These are phyloP conservation scores for Halcyon senegalensis DNA, from an alignment of 2,113 vertebrate genomes.

Conservation along the genomic window DNA sequence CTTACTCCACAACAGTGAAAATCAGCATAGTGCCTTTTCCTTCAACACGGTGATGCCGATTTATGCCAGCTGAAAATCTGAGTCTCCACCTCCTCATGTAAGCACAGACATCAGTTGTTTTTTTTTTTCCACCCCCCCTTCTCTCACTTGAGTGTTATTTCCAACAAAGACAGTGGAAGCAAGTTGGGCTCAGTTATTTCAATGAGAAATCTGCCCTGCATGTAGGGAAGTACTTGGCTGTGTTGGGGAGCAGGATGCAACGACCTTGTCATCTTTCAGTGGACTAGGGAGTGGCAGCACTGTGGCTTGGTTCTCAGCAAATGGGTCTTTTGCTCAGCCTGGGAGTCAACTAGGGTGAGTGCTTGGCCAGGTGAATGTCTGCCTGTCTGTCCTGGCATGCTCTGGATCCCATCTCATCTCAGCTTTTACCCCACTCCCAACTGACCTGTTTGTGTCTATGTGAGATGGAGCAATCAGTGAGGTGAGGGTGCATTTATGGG, in stretches of 20 bases:
- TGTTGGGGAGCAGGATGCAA: background rate
- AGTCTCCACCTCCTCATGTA: background rate
- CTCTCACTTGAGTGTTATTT: background rate
- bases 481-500: background rate
- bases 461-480: background rate
- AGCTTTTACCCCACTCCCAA: fast-evolving
- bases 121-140: too few relatives aligned
- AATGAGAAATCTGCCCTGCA: background rate
- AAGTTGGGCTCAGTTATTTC: background rate
- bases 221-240: background rate
- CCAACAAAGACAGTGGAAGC: background rate
- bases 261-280: background rate
- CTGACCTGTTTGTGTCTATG: fast-evolving
- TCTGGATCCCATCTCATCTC: background rate
- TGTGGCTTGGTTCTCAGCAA: background rate
- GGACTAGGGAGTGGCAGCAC: background rate
- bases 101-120: background rate
- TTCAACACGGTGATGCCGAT: background rate
- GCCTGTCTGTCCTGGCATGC: fast-evolving
- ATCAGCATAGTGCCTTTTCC: background rate
- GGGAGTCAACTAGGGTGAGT: background rate
- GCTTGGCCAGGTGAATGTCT: background rate
- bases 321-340: background rate
- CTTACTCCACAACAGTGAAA: background rate
- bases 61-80: background rate